A percentile compares a stretch with the other conserved stretches of the same genome.
phyloP scores from a whole-genome alignment of 2,888 invertebrate genomes.

The Pandemis corylana region DNA sequence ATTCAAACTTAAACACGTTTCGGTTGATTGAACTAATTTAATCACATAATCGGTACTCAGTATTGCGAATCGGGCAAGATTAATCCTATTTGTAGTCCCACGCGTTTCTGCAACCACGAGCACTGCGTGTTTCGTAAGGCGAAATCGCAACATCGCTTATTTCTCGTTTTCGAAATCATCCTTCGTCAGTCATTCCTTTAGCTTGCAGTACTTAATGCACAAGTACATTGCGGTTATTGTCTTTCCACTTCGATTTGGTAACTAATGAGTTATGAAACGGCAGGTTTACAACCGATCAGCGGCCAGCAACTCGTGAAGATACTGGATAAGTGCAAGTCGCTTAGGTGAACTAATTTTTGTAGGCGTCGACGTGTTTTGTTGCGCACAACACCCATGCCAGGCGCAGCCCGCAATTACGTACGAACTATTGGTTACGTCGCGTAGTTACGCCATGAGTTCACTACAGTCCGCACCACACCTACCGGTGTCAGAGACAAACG shows the following conservation, averaged over 20 bases:
- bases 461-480: conserved; percentile 48
- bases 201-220: conserved; percentile 60
- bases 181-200: conserved; percentile 78
- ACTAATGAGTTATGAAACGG: conserved; percentile 42
- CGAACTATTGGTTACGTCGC: conserved; percentile 41
- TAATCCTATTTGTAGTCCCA: conserved; percentile 81
- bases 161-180: conserved; percentile 83
- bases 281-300: conserved; percentile 19
- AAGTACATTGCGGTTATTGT: conserved; percentile 43
- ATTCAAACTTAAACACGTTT: conserved; percentile 39
- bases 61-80: conserved; percentile 67
- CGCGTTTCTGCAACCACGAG: conserved; percentile 79
- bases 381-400: conserved; percentile 41
- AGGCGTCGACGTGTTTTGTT: conserved; percentile 36
- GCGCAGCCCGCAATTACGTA: conserved; percentile 35
- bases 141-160: conserved; percentile 82
- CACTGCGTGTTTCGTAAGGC: conserved; percentile 79
- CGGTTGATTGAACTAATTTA: conserved; percentile 49
- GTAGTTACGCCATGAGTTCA: conserved; percentile 42
- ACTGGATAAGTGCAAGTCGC: conserved; percentile 26
- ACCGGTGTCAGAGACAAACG: conserved; percentile 61
- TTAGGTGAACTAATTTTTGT: conserved; percentile 34
- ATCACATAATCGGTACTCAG: conserved; percentile 51
- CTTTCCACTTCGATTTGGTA: conserved; percentile 41
- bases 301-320: conserved; percentile 32